Base-by-base conservation (phyloP, 1,140 invertebrate species). In the Chironomus striatipennis region DNA sequence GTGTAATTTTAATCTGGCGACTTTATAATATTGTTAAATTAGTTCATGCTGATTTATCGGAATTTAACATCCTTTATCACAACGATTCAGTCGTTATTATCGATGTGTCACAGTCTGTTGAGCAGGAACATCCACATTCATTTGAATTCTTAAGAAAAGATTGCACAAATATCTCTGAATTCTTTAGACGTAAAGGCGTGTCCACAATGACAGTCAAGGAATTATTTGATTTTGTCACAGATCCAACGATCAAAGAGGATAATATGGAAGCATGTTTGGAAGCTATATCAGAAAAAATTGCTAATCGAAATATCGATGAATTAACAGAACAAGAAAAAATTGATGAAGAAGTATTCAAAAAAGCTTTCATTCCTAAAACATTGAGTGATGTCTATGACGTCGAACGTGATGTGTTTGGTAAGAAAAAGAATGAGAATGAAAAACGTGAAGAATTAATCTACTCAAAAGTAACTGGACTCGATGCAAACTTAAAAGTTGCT, bases 91-190 rank as follows among this genome's bases (percentile, higher is more conserved):
- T 96, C 17, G 91, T 93, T 75, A 89, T 98, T 24, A 99, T 99
- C 79, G 98, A 99, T 85, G 98, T 99, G 0, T 98, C 96, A 0
- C 98, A 99, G 82, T 93, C 96, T 2, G 97, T 99, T 0, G 97
- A 99, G 84, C 96, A 98, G 81, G 96, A 99, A 82, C 96, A 99
- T 88, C 96, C 96, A 0, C 90, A 94, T 85, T 93, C 97, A 0
- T 87, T 98, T 73, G 92, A 97, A 75, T 99, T 99, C 82, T 85
- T 99, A 20, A 85, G 95, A 75, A 97, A 94, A 83, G 97, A 99
- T 85, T 96, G 96, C 80, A 93, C 90, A 47, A 99, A 99, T 83
- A 90, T 98, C 83, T 85, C 87, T 83, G 93, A 96, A 76, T 99
- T 93, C 84, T 99, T 99, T 82, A 88, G 89, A 74, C 96, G 94